Base-by-base conservation (phyloP, 2,888 invertebrate genomes). In the Horisme vitalbata region DNA sequence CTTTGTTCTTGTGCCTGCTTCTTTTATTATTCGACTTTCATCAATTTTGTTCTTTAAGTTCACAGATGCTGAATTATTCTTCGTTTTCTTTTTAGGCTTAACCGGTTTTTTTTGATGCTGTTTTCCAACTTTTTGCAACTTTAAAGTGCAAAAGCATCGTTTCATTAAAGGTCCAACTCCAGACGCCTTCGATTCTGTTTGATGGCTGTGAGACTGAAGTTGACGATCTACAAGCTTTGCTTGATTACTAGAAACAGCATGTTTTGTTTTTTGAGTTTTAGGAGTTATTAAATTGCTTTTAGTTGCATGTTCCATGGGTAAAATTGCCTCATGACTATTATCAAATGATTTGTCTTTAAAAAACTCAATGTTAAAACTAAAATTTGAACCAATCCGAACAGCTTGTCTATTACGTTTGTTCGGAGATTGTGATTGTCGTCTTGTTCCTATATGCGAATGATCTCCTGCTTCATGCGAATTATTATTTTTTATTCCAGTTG, bases 91-190 rank as follows among this genome's bases (percentile, higher is more conserved):
- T n/a, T 20, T 13, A 21, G 38, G 11, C 27, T 14, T 34, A 3
- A 20, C 38, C 30, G 21, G 15, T 14, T 18, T 11, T 28, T 50
- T 50, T 35, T 47, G 43, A 41, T 44, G 33, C 3, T 27, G 15
- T 45, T 32, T 48, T 32, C 45, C 45, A 10, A 31, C n/a, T n/a
- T 63, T 61, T 28, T 65, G 51, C 13, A 72, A 57, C 34, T 65
- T 59, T 44, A 69, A 51, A 11, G 70, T 71, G 54, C 71, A 75
- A 54, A 76, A 73, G 50, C 63, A 66, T 27, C 62, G 52, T 54
- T 65, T 61, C 12, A 59, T 41, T 30, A 49, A 44, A 23, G 50
- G 46, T 9, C 45, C 43, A 11, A 53, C 27, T 26, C 53, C 55
- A 20, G 58, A 48, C 14, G 38, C 52, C 34, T 20, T 53, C 26